A percentile compares a stretch with the other conserved stretches of the same genome.
Evolutionary conservation across 2,797 vertebrate species (phyloP).

Genomic region (Bucorvus abyssinicus): DNA sequence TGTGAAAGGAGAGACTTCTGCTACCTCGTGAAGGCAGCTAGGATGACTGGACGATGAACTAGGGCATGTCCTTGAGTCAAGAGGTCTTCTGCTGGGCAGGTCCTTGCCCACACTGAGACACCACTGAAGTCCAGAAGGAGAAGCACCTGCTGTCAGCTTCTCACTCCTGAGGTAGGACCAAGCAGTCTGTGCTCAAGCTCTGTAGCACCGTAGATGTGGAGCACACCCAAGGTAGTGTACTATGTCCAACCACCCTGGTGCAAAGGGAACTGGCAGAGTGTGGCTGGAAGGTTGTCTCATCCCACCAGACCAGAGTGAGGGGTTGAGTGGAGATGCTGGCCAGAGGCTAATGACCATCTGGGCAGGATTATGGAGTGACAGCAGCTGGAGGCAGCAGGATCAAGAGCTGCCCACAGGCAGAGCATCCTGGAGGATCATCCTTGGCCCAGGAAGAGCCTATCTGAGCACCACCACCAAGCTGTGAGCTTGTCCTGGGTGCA

Average conservation of each 20-base stretch:
- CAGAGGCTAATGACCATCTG: fast-evolving
- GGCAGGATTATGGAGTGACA: background rate
- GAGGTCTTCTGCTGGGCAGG: background rate
- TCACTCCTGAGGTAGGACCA: background rate
- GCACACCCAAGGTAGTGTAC: background rate
- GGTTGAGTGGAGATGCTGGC: background rate
- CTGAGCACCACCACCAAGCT: background rate
- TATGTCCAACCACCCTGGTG: background rate
- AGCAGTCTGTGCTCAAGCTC: background rate
- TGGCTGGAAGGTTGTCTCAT: background rate
- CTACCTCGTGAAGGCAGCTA: background rate
- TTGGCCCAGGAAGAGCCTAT: background rate
- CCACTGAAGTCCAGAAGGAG: background rate
- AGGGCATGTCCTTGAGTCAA: background rate
- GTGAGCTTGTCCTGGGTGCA: fast-evolving
- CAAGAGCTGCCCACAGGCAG: background rate
- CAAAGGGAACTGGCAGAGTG: background rate
- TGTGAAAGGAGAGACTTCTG: background rate
- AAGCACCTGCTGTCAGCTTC: background rate
- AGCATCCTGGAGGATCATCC: background rate
- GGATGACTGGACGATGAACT: background rate
- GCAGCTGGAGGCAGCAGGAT: background rate
- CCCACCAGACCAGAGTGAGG: background rate
- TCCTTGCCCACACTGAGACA: background rate
- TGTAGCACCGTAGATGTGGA: background rate